Percentiles rank a stretch among this genome's conserved stretches.
These are phyloP conservation scores for Psilanteris sp. DNA, from an alignment of 1,140 invertebrate species.

Conservation along the genomic window DNA sequence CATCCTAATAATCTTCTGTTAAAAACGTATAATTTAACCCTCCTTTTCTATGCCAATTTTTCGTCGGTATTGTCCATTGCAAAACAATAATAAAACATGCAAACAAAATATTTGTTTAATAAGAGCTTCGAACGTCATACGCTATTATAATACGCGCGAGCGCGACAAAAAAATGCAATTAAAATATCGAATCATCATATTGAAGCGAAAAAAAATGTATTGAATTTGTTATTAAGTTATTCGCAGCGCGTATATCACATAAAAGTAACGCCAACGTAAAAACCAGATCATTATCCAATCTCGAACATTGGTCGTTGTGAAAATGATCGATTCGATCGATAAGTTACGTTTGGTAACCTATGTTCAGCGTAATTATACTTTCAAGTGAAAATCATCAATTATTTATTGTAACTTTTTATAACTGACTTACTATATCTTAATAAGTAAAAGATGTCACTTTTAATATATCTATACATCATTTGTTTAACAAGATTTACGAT, in stretches of 20 bases:
- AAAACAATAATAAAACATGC: background rate
- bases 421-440: background rate
- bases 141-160: conserved; percentile 13
- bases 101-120: background rate
- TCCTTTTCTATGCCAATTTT: background rate
- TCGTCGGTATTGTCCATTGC: background rate
- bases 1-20: too few species aligned
- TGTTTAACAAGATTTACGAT: background rate
- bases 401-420: conserved; percentile 14
- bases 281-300: conserved; percentile 35
- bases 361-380: conserved; percentile 24
- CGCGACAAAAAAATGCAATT: conserved; percentile 48
- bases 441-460: conserved; percentile 19
- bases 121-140: background rate
- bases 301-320: background rate
- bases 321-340: conserved; percentile 10
- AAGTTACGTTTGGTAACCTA: conserved; percentile 6
- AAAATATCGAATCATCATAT: conserved; percentile 49
- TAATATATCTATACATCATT: background rate
- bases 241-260: background rate
- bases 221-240: conserved; percentile 33
- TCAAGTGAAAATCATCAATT: conserved; percentile 41
- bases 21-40: too few species aligned
- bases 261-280: conserved; percentile 24
- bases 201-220: conserved; percentile 5